phyloP scores from a whole-genome alignment of 2,113 vertebrate genomes.

The Rhabdomys dilectus region DNA sequence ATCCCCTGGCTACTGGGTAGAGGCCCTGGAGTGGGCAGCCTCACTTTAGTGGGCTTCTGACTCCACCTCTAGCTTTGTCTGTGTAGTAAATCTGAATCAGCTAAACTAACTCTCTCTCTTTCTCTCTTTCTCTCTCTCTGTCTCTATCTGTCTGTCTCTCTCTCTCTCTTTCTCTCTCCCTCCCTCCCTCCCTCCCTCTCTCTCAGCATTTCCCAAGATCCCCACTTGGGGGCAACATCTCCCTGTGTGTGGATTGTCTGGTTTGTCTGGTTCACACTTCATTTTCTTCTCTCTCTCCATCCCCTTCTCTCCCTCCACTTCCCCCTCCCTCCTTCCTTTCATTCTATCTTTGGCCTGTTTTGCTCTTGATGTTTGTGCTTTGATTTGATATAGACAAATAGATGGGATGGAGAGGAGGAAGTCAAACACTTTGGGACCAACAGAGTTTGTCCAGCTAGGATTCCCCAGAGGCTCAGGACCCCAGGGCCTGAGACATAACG shows the following conservation, averaged over 20 bases:
- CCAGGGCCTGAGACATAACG: neutral
- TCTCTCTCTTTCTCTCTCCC: neutral
- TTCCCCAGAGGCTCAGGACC: neutral
- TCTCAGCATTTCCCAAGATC: rapidly evolving
- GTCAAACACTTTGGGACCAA: neutral
- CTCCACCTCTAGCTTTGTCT: neutral
- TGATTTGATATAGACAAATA: neutral
- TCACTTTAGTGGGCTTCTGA: neutral
- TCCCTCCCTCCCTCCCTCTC: neutral
- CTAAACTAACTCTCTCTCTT: too few relatives aligned
- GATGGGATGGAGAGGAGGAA: neutral
- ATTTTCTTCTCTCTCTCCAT: too few relatives aligned
- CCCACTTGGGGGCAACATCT: slow-evolving; percentile 36
- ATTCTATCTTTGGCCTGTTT: neutral
- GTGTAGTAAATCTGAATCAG: neutral
- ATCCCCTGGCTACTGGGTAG: neutral
- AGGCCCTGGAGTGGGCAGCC: neutral
- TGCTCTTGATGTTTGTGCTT: neutral
- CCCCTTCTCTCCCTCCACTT: neutral
- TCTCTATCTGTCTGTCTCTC: too few relatives aligned
- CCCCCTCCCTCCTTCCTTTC: neutral
- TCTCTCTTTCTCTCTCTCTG: rapidly evolving
- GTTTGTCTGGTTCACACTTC: rapidly evolving
- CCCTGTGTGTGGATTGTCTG: neutral
- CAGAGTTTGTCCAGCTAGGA: neutral